Evolutionary conservation across 2,113 vertebrate genomes (phyloP).

Genomic region (Prietella phreatophila): DNA sequence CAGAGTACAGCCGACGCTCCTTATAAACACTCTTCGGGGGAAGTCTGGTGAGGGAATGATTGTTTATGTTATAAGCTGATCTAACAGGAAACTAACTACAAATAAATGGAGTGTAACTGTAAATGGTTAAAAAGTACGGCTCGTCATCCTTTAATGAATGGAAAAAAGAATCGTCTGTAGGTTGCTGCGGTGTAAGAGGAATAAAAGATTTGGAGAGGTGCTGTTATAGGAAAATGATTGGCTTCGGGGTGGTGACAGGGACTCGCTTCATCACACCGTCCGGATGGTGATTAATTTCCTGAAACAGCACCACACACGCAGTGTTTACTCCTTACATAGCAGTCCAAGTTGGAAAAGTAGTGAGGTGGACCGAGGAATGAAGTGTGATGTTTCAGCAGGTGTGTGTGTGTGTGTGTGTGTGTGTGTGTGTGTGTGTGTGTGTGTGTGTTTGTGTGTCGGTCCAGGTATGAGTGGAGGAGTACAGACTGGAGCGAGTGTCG

Average conservation of each 20-base stretch:
- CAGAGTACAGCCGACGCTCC: not conserved
- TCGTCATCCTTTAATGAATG: no score
- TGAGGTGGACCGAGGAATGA: not conserved
- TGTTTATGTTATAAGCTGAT: no score
- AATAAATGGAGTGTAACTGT: not conserved
- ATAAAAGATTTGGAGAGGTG: no score
- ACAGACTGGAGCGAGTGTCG: constrained; percentile 89
- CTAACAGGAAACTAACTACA: not conserved
- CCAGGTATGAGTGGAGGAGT: constrained; percentile 88
- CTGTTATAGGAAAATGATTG: no score
- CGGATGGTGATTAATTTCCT: not conserved
- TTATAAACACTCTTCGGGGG: no score
- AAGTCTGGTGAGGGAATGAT: no score
- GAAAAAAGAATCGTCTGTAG: no score
- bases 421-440: constrained; percentile 28
- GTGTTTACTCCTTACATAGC: not conserved
- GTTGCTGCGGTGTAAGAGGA: no score
- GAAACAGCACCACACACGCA: not conserved
- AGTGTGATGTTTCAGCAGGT: not conserved
- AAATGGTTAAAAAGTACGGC: not conserved
- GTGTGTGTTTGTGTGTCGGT: constrained; percentile 28
- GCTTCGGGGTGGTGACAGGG: not conserved
- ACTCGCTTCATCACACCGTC: not conserved
- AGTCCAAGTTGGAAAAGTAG: not conserved
- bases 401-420: constrained; percentile 27